phyloP scores from a whole-genome alignment of 2,888 invertebrate genomes.

The Pammene fasciana region DNA sequence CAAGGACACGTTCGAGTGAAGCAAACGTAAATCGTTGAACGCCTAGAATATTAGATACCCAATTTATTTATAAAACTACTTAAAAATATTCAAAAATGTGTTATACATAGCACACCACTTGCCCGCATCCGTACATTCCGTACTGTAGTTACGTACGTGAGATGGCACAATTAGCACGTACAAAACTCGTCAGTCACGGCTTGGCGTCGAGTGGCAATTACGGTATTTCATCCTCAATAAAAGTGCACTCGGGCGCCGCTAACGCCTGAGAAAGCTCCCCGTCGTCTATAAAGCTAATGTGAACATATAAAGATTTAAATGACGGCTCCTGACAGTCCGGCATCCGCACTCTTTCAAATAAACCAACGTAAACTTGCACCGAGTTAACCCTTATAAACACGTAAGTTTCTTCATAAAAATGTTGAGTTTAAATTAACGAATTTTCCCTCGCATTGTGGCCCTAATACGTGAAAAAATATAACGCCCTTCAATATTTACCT shows the following conservation, averaged over 20 bases:
- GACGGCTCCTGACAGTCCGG: conserved; percentile 56
- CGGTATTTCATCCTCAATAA: conserved; percentile 79
- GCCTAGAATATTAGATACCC: background rate
- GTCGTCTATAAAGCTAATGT: conserved; percentile 78
- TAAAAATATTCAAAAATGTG: background rate
- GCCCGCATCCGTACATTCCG: conserved; percentile 47
- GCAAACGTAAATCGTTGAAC: background rate
- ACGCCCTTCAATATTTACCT: conserved; percentile 64
- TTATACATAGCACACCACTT: conserved; percentile 43
- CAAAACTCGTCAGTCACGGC: conserved; percentile 73
- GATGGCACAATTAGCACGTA: conserved; percentile 74
- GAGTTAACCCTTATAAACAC: background rate
- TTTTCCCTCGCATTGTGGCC: conserved; percentile 36
- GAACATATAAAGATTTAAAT: conserved; percentile 79
- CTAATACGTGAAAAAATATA: conserved; percentile 48
- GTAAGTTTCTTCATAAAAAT: conserved; percentile 30
- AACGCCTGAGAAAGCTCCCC: conserved; percentile 69
- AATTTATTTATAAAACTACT: background rate
- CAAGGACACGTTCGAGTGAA: background rate
- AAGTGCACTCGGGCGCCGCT: conserved; percentile 77
- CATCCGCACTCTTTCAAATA: conserved; percentile 40
- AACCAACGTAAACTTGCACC: conserved; percentile 7
- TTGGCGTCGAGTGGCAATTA: conserved; percentile 77
- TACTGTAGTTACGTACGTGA: conserved; percentile 49
- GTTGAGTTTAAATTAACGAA: conserved; percentile 22